Percentiles rank a stretch among this genome's conserved stretches.
Evolutionary conservation across 37 sponge, comb jelly and placozoan genomes (phyloP).

Genomic region (Crambe crambe): DNA sequence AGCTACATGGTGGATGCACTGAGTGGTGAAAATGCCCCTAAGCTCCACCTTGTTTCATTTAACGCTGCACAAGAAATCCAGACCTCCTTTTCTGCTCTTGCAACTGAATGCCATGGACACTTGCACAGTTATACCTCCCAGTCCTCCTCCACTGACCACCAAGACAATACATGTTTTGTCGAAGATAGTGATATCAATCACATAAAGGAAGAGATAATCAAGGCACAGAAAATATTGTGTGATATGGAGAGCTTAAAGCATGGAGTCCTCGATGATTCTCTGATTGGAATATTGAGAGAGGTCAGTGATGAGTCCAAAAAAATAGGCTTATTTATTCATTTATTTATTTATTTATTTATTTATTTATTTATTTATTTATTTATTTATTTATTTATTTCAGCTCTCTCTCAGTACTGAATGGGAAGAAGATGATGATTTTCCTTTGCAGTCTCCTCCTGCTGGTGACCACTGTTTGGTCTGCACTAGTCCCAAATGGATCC

Average conservation of each 20-base stretch:
- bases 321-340: neutral
- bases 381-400: neutral
- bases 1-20: slow-evolving; percentile 23
- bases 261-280: slow-evolving; percentile 3
- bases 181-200: slow-evolving; percentile 20
- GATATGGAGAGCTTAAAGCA: slow-evolving; percentile 19
- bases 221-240: neutral
- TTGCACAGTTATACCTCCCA: slow-evolving; percentile 15
- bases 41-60: slow-evolving; percentile 36
- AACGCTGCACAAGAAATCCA: neutral
- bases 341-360: too few relatives aligned
- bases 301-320: too few relatives aligned
- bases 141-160: neutral
- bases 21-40: slow-evolving; percentile 19
- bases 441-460: slow-evolving; percentile 3
- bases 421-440: slow-evolving; percentile 34
- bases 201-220: neutral
- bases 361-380: too few relatives aligned
- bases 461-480: slow-evolving; percentile 5
- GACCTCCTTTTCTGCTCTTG: slow-evolving; percentile 11
- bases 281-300: slow-evolving; percentile 23
- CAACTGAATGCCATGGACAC: slow-evolving; percentile 18
- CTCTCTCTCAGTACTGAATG: slow-evolving; percentile 31
- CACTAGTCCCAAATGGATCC: slow-evolving; percentile 27
- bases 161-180: neutral